Conservation (phyloP, 2,888 invertebrate species). For the Dasypolia templi region DNA sequence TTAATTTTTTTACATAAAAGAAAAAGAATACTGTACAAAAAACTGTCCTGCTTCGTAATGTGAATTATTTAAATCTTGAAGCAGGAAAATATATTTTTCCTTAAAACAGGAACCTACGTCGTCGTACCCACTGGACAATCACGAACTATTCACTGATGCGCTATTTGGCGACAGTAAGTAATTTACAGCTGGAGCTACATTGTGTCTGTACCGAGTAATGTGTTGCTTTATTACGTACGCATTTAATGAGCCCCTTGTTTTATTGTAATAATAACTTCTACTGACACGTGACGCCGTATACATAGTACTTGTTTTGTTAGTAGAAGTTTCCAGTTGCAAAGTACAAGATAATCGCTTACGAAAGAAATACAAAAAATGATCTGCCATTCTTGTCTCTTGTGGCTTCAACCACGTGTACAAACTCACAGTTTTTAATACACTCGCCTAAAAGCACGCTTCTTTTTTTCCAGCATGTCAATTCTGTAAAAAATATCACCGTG, state of each 20-base stretch:
- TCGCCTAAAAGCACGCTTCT: too few relatives aligned
- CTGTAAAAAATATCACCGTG: too few relatives aligned
- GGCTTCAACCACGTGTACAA: too few relatives aligned
- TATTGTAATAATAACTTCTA: constrained; percentile 58
- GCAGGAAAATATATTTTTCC: background rate
- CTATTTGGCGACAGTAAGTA: constrained; percentile 89
- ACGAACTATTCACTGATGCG: constrained; percentile 85
- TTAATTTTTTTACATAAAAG: background rate
- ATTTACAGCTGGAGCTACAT: constrained; percentile 84
- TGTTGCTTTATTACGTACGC: constrained; percentile 85
- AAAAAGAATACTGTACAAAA: background rate
- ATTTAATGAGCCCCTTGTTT: constrained; percentile 82
- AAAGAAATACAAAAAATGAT: too few relatives aligned
- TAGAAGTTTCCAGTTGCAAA: too few relatives aligned
- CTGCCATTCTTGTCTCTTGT: too few relatives aligned
- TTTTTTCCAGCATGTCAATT: too few relatives aligned
- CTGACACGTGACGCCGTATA: constrained; percentile 40
- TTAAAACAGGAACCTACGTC: constrained; percentile 44
- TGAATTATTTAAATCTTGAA: background rate
- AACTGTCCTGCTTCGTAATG: too few relatives aligned
- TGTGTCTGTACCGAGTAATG: constrained; percentile 85
- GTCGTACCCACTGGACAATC: constrained; percentile 73
- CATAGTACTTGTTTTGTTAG: too few relatives aligned
- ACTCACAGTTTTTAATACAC: too few relatives aligned
- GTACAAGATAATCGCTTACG: too few relatives aligned